Base-by-base conservation (phyloP, 2,797 vertebrate genomes). In the Dicrostonyx torquatus region DNA sequence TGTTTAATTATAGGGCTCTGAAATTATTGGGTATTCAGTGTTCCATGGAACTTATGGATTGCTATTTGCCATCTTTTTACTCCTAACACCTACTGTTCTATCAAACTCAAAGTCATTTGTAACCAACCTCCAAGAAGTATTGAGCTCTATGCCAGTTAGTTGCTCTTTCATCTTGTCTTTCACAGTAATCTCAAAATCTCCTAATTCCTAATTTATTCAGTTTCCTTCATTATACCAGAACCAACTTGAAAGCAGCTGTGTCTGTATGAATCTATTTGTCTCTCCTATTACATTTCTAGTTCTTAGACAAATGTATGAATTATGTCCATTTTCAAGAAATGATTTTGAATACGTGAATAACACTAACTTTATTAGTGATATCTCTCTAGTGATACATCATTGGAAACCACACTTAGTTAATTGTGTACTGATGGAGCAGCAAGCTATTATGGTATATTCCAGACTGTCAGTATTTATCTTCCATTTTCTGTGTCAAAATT, bases 401-500 rank as follows among this genome's bases (percentile, higher is more conserved):
- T 93, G 90, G 66, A 95, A 62, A 45, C 43, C 31, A 5, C 5
- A 7, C 62, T 84, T n/a, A 48, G 17, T 53, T 64, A 84, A 48
- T 89, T 40, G 13, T 55, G 70, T 77, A 58, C 53, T 86, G 22
- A 40, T 18, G 76, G 43, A 68, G 72, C 20, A 70, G 64, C 31
- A 77, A n/a, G 26, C 12, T 55, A 55, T 68, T 77, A 85, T 12
- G 53, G 14, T 45, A 15, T 64, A 91, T 55, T 88, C 12, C 62
- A 73, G n/a, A 18, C 20, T 72, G 40, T 80, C 45, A 76, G 66
- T 83, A 43, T 80, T 95, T 90, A 37, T 29, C 82, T 94, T 87
- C 58, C 73, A 15, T 88, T 97, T 29, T n/a, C 12, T 40, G 17
- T 58, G 2, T 66, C 26, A 82, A 4, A 24, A 24, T 90, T 96